These are phyloP conservation scores for Temnopleurus reevesii DNA, from an alignment of 53 echinoderm and acorn worm genomes.

Conservation along the genomic window DNA sequence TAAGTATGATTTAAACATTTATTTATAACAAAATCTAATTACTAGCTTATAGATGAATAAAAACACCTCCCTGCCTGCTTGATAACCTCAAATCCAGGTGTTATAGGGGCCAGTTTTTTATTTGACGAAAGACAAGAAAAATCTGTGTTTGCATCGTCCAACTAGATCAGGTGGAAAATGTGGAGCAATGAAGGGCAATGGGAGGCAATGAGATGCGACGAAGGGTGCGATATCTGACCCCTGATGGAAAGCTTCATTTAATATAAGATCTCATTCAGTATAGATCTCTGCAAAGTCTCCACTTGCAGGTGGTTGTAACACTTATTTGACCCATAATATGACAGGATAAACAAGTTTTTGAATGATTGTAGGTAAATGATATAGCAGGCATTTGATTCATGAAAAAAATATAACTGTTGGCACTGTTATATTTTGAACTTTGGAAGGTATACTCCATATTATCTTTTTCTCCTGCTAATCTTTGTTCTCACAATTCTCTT, in stretches of 20 bases:
- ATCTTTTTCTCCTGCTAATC: no score
- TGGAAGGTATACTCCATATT: no score
- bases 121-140: not conserved
- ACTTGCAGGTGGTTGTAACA: no score
- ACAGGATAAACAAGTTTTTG: no score
- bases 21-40: not conserved
- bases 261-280: not conserved
- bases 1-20: no score
- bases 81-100: not conserved
- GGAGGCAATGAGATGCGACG: not conserved
- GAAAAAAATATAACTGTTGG: no score
- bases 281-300: no score
- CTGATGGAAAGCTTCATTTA: not conserved
- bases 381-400: no score
- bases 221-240: not conserved
- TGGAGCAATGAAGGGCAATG: not conserved
- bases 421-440: no score
- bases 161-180: slow-evolving; percentile 55
- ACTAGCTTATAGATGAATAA: not conserved
- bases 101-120: not conserved
- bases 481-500: no score
- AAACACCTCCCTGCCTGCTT: not conserved
- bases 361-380: no score
- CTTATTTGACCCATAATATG: no score
- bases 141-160: not conserved